phyloP scores from a whole-genome alignment of 2,797 vertebrate species.

The Hippoglossus hippoglossus region DNA sequence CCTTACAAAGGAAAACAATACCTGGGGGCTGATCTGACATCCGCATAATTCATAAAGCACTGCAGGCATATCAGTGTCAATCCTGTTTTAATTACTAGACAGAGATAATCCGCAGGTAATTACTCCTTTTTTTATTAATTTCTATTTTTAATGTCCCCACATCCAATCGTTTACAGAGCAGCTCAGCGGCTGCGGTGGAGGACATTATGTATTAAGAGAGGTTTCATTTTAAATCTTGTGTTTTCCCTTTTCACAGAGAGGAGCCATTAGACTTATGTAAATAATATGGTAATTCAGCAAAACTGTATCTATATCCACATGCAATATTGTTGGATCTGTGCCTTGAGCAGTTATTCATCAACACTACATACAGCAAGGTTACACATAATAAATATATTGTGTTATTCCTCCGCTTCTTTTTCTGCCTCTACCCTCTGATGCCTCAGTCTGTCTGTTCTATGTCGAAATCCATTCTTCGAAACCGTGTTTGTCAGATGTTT shows the following conservation, averaged over 20 bases:
- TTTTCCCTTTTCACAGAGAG: conserved; percentile 32
- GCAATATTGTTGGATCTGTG: conserved; percentile 44
- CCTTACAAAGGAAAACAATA: conserved; percentile 59
- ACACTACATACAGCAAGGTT: conserved; percentile 14
- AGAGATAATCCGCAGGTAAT: conserved; percentile 77
- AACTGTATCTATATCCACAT: conserved; percentile 50
- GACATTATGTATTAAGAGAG: conserved; percentile 29
- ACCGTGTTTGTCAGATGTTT: conserved; percentile 7
- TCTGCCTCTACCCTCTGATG: not conserved
- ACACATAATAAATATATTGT: conserved; percentile 37
- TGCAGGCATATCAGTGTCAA: conserved; percentile 59
- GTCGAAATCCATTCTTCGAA: conserved; percentile 22
- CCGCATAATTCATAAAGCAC: conserved; percentile 67
- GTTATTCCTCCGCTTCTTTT: conserved; percentile 9
- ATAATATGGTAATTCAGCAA: conserved; percentile 62
- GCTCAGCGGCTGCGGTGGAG: conserved; percentile 37
- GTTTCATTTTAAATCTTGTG: conserved; percentile 45
- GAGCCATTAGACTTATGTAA: conserved; percentile 53
- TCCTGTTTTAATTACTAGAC: conserved; percentile 71
- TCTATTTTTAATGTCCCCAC: conserved; percentile 61
- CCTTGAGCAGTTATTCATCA: conserved; percentile 42
- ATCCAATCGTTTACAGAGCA: conserved; percentile 58
- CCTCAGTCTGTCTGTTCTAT: conserved; percentile 2
- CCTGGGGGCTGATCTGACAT: conserved; percentile 55
- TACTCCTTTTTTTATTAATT: conserved; percentile 75